Conservation (phyloP, 1,140 invertebrate species). For the Tyrophagus putrescentiae region DNA sequence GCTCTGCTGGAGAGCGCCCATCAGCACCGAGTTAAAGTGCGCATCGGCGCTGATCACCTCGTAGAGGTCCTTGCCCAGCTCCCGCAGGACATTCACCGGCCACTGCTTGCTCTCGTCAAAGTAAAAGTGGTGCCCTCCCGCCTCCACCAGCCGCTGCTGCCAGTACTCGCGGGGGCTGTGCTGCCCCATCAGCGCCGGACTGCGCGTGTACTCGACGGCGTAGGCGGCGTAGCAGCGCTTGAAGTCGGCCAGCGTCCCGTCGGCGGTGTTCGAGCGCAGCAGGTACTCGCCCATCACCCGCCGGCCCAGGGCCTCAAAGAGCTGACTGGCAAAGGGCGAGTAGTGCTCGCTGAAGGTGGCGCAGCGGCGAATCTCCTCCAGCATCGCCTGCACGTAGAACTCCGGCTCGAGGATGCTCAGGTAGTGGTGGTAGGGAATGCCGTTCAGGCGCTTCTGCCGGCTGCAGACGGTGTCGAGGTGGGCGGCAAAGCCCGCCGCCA, state of each 20-base stretch:
- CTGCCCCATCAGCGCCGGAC: constrained; percentile 30
- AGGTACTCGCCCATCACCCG: constrained; percentile 45
- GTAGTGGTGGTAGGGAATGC: constrained; percentile 55
- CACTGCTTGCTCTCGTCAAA: constrained; percentile 35
- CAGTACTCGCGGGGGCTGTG: constrained; percentile 54
- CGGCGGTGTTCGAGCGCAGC: constrained; percentile 46
- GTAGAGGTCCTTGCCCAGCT: constrained; percentile 65
- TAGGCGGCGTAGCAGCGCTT: constrained; percentile 50
- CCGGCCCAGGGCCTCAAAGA: constrained; percentile 52
- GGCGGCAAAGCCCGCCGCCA: constrained; percentile 45
- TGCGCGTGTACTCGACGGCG: constrained; percentile 50
- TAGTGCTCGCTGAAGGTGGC: constrained; percentile 59
- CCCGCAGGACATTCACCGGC: constrained; percentile 45
- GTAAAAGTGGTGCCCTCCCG: constrained; percentile 43
- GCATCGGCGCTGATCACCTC: constrained; percentile 69
- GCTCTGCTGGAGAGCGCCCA: constrained; percentile 35
- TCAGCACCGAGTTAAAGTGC: constrained; percentile 51
- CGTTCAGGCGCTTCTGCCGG: constrained; percentile 31
- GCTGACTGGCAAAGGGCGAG: constrained; percentile 47
- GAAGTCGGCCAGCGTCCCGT: constrained; percentile 50
- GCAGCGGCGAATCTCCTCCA: constrained; percentile 50
- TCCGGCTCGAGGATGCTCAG: constrained; percentile 47
- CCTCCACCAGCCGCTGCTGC: constrained; percentile 43
- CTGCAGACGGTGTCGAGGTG: constrained; percentile 47
- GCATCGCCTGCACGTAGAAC: constrained; percentile 32